Conservation (phyloP, 2,888 invertebrate species). For the Acleris emargana region DNA sequence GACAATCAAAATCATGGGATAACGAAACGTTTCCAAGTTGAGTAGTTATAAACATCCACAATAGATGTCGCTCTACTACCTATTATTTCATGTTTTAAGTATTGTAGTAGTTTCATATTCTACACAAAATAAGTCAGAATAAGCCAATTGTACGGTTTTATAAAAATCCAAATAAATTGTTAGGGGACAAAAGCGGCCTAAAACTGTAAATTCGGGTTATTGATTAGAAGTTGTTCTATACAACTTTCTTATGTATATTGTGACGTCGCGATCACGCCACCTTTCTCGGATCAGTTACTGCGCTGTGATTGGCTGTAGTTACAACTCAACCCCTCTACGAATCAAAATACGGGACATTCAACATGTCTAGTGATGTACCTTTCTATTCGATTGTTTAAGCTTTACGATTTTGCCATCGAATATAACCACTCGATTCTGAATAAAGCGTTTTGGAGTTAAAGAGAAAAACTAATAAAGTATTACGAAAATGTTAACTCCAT, state of each 20-base stretch:
- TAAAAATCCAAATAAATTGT: too few relatives aligned
- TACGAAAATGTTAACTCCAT: not conserved
- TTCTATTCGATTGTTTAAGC: conserved; percentile 37
- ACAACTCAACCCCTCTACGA: conserved; percentile 53
- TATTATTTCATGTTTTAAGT: too few relatives aligned
- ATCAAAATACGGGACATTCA: conserved; percentile 68
- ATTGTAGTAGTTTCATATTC: too few relatives aligned
- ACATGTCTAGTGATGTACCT: conserved; percentile 62
- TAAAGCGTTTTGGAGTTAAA: too few relatives aligned
- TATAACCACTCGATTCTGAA: not conserved
- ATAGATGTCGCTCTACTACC: too few relatives aligned
- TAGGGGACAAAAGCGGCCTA: too few relatives aligned
- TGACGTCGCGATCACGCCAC: conserved; percentile 82
- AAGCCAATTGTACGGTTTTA: too few relatives aligned
- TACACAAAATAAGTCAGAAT: too few relatives aligned
- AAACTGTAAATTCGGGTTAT: conserved; percentile 31
- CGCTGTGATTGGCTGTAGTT: conserved; percentile 63
- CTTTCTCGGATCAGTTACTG: conserved; percentile 63
- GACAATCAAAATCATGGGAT: too few relatives aligned
- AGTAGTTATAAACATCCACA: too few relatives aligned
- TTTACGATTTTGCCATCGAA: conserved; percentile 32
- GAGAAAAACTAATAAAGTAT: not conserved
- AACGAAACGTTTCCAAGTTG: too few relatives aligned
- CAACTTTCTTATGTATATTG: conserved; percentile 44
- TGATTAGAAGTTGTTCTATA: conserved; percentile 39